Base-by-base conservation (phyloP, 2,888 invertebrate genomes). In the Scaptomyza flava region DNA sequence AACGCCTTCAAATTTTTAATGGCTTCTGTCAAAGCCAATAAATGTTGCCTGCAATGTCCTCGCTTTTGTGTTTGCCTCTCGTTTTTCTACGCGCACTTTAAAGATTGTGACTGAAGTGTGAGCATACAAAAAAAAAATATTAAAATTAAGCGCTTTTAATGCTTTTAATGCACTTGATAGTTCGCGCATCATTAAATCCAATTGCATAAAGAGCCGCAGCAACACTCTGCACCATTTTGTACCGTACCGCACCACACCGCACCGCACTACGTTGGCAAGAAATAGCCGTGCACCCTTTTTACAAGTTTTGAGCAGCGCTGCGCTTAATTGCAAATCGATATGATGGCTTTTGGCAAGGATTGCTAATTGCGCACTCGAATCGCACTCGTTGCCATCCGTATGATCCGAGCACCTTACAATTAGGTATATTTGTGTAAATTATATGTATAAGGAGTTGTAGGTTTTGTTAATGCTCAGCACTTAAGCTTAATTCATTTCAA, bases 21-120 rank as follows among this genome's bases (percentile, higher is more conserved):
- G 87, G 88, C 57, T 71, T 50, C 68, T 86, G 84, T 80, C 89
- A 84, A 80, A 86, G 81, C 70, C 69, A 81, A 88, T 88, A 86
- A 84, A 83, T 83, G 87, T 80, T 70, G 23, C 27, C 38, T 43
- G 69, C 66, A 52, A 41, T 58, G 54, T 47, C 31, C 48, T 27
- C 38, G 14, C 52, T 68, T 72, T 70, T 70, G 14, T 77, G 48
- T 46, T 45, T 14, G 17, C 14, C 53, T 42, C 43, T 34, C 61
- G 14, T 43, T 50, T 30, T 36, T 36, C 4, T 9, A 54, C 34
- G 72, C 31, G 75, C 53, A 63, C 61, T 64, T 38, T 73, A 66
- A 70, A 43, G 67, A 59, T 65, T 68, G 68, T 34, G 66, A 56
- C 62, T 47, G 46, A 54, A 66, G 48, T 42, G 46, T 27, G 50